Evolutionary conservation across 1,140 invertebrate species (phyloP), one percentile per base, ranked within the genome.

Genomic region (Saxidomus purpurata): DNA sequence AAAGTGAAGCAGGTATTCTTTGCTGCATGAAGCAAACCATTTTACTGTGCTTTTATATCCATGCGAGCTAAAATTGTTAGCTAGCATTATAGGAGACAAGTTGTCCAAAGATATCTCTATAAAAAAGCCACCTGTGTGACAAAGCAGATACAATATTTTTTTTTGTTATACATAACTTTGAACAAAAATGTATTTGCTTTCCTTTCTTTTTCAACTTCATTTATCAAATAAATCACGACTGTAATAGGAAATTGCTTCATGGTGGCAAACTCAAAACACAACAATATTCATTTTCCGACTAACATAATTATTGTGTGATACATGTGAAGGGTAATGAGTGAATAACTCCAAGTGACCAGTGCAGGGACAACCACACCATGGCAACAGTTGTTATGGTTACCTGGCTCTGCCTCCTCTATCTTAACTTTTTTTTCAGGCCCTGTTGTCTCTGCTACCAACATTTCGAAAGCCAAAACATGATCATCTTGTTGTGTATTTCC

Each of bases 371-470:
- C 34, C 67, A 71, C 36, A 40, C 34, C 67, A 71, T 71, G 34
- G 67, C 36, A 71, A 71, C 67, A 71, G 67, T 71, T 71, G 67
- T 34, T 71, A 71, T 71, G 67, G 67, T 71, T 71, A 71, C 67
- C 67, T 71, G 36, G 11, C 31, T 38, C 36, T 36, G 17, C 2
- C 17, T 36, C 17, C 4, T 36, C 67, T 38, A n/a, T 71, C 38
- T 40, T 22, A 40, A 2, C 11, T 8, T 19, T 13, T 19, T 38
- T 28, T 71, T 4, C 8, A 31, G 31, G 67, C 28, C 17, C 34
- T 38, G 22, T 15, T 31, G 61, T 19, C 1, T 67, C 61, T 8
- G 9, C n/a, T 67, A 28, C 17, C n/a, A 34, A 31, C 1, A 31
- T 4, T 67, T 28, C n/a, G 6, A 11, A 31, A 28, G 19, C n/a